Evolutionary conservation across 2,888 invertebrate genomes (phyloP).

Genomic region (Dusona sp.): DNA sequence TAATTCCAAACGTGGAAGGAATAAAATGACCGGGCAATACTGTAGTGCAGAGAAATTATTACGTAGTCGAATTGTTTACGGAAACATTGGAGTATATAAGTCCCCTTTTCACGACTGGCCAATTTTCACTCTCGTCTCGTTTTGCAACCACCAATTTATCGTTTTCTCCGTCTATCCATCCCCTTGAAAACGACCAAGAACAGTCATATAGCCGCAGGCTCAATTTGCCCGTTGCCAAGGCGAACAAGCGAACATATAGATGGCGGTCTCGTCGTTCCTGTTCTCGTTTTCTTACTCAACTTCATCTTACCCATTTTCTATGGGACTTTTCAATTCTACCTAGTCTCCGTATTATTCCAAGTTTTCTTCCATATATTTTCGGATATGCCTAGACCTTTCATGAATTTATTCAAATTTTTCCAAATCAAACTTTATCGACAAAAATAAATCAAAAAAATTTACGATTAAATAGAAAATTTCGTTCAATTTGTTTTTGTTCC

Average conservation of each 20-base stretch:
- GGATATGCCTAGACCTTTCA: not conserved
- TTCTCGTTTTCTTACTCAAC: constrained; percentile 26
- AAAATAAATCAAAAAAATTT: not conserved
- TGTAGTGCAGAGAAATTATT: constrained; percentile 13
- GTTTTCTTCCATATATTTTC: not conserved
- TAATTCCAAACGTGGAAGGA: constrained; percentile 16
- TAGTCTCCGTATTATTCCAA: not conserved
- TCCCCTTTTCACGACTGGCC: constrained; percentile 73
- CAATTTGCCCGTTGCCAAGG: constrained; percentile 75
- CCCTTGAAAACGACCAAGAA: constrained; percentile 38
- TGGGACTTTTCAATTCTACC: not conserved
- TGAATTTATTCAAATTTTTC: not conserved
- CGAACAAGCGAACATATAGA: constrained; percentile 29
- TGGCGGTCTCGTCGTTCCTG: constrained; percentile 25
- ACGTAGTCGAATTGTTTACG: not conserved
- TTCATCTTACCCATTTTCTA: constrained; percentile 14
- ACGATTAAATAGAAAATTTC: not conserved
- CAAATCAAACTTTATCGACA: not conserved
- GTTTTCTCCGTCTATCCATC: constrained; percentile 29
- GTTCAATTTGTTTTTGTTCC: too few species aligned
- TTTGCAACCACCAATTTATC: not conserved
- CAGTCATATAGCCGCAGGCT: constrained; percentile 68
- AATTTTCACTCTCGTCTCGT: constrained; percentile 74
- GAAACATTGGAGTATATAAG: constrained; percentile 39
- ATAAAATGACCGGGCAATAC: not conserved